Conservation (phyloP, 2,888 invertebrate species). For the Aphrophora alni region DNA sequence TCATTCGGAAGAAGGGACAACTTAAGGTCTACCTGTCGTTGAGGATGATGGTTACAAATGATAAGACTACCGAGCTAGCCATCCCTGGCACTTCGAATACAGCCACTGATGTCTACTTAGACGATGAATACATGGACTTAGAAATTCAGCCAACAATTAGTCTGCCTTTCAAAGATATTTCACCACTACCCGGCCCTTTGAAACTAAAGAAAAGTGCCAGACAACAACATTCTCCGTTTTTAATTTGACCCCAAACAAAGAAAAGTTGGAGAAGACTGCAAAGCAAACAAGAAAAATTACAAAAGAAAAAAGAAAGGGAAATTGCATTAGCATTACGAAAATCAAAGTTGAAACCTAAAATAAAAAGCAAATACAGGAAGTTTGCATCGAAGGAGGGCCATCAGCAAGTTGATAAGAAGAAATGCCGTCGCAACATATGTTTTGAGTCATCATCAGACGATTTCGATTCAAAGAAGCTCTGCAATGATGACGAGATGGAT, state of each 20-base stretch:
- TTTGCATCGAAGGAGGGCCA: neutral
- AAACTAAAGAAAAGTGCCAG: conserved; percentile 13
- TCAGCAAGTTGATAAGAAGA: neutral
- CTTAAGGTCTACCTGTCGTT: neutral
- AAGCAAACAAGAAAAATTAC: neutral
- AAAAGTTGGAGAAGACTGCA: neutral
- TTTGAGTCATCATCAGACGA: neutral
- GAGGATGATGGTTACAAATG: neutral
- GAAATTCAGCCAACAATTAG: too few species aligned
- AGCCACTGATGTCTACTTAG: neutral
- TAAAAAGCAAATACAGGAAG: neutral
- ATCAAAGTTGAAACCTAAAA: neutral
- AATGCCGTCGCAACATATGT: neutral
- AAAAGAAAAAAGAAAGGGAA: neutral
- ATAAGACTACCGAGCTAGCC: neutral
- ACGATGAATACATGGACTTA: too few species aligned
- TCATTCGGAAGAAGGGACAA: neutral
- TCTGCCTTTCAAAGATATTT: too few species aligned
- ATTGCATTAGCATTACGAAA: neutral
- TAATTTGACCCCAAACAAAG: conserved; percentile 9
- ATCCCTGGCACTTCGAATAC: neutral
- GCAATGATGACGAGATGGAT: conserved; percentile 6
- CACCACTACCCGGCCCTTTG: too few species aligned
- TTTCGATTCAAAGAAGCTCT: conserved; percentile 10
- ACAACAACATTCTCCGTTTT: conserved; percentile 3